Evolutionary conservation across 2,888 invertebrate species (phyloP).

Genomic region (Stenchaetothrips biformis): DNA sequence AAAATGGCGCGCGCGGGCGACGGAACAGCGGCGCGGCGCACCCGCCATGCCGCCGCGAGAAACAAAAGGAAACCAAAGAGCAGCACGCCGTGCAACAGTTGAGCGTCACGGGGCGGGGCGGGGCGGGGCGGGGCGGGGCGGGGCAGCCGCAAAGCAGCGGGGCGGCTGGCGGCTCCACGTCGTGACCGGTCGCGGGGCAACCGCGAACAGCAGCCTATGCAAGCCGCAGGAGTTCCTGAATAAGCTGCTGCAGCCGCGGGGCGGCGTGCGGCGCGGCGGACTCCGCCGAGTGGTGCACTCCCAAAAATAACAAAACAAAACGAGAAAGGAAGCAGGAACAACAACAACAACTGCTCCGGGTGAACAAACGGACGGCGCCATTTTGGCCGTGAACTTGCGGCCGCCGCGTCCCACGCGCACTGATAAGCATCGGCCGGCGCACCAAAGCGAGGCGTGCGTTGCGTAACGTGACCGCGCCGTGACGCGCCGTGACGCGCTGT

Average conservation of each 20-base stretch:
- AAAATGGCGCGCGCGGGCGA: background rate
- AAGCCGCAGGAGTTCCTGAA: slow-evolving; percentile 11
- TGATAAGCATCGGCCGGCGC: too few relatives aligned
- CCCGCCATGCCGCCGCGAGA: background rate
- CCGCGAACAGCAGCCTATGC: background rate
- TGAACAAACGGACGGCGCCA: too few relatives aligned
- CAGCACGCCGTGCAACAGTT: slow-evolving; percentile 22
- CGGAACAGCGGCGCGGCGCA: background rate
- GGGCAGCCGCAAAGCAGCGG: background rate
- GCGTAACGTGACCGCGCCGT: too few relatives aligned
- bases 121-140: background rate
- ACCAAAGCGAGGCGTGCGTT: too few relatives aligned
- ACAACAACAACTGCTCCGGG: background rate
- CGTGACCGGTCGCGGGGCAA: slow-evolving; percentile 8
- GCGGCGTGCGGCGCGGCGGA: background rate
- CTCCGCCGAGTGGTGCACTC: background rate
- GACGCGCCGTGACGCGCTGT: too few relatives aligned
- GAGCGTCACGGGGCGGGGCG: background rate
- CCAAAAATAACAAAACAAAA: too few relatives aligned
- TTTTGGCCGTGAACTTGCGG: too few relatives aligned
- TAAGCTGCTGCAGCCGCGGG: background rate
- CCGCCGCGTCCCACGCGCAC: too few relatives aligned
- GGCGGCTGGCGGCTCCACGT: background rate
- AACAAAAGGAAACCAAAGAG: background rate
- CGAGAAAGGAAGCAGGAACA: background rate